Evolutionary conservation across 1,140 invertebrate genomes (phyloP).

Genomic region (Lasaia peninsularis): DNA sequence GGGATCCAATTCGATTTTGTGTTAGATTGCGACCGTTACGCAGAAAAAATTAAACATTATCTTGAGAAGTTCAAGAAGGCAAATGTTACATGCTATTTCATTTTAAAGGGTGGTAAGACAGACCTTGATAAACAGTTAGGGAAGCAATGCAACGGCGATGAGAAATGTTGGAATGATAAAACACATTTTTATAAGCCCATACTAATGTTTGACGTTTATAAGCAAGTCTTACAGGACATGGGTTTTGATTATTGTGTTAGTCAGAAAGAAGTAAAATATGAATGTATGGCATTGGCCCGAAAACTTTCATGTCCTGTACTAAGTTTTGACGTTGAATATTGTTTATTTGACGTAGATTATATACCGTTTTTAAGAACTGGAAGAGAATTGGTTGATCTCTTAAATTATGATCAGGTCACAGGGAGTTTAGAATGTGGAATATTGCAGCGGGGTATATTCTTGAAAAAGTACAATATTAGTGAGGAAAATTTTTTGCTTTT

Average conservation of each 20-base stretch:
- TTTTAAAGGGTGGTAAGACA: conserved; percentile 42
- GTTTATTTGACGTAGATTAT: conserved; percentile 31
- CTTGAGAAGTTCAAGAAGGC: conserved; percentile 35
- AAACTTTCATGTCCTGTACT: conserved; percentile 38
- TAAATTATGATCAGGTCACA: neutral
- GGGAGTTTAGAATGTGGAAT: conserved; percentile 25
- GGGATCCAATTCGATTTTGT: conserved; percentile 26
- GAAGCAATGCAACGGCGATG: neutral
- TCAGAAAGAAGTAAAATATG: conserved; percentile 30
- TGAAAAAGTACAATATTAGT: conserved; percentile 27
- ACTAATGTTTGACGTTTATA: conserved; percentile 30
- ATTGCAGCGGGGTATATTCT: conserved; percentile 27
- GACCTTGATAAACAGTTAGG: conserved; percentile 12
- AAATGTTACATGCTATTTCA: conserved; percentile 41
- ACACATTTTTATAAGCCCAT: conserved; percentile 19
- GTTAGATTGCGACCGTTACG: conserved; percentile 35
- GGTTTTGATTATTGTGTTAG: conserved; percentile 32
- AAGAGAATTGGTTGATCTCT: conserved; percentile 10
- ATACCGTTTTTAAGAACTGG: conserved; percentile 23
- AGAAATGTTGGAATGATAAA: conserved; percentile 15
- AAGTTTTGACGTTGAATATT: conserved; percentile 34
- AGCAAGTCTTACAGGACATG: conserved; percentile 40
- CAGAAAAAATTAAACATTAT: conserved; percentile 26
- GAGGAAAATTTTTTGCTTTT: conserved; percentile 35
- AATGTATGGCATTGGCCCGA: conserved; percentile 35